These are phyloP conservation scores for Pyrochroa serraticornis DNA, from an alignment of 2,888 invertebrate species.

Conservation along the genomic window DNA sequence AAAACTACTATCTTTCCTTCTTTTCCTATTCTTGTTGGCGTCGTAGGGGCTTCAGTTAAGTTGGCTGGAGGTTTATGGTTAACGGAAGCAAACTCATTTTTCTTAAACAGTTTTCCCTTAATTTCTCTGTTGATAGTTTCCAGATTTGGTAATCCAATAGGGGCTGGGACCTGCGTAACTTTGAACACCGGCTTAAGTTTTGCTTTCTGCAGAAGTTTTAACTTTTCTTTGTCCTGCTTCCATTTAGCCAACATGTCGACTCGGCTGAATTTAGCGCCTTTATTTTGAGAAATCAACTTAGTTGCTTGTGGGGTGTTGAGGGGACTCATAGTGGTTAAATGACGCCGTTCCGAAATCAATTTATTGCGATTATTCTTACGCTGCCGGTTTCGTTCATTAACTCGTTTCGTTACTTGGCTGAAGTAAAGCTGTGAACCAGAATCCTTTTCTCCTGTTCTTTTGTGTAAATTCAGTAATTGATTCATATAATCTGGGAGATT, in stretches of 20 bases:
- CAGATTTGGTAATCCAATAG: slow-evolving; percentile 35
- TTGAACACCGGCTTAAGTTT: slow-evolving; percentile 50
- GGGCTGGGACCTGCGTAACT: slow-evolving; percentile 39
- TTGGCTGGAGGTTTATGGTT: slow-evolving; percentile 61
- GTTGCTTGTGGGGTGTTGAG: too few relatives aligned
- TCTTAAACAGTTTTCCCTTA: slow-evolving; percentile 42
- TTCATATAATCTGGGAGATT: too few relatives aligned
- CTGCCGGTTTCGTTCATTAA: too few relatives aligned
- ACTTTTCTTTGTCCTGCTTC: slow-evolving; percentile 45
- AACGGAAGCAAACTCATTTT: slow-evolving; percentile 59
- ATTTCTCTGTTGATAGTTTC: slow-evolving; percentile 42
- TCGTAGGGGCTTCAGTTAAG: slow-evolving; percentile 28
- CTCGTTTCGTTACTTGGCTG: too few relatives aligned
- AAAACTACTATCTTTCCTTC: not conserved
- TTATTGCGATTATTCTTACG: too few relatives aligned
- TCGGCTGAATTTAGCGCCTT: slow-evolving; percentile 9
- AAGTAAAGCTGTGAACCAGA: too few relatives aligned
- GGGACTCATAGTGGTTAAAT: too few relatives aligned
- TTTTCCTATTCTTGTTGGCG: not conserved
- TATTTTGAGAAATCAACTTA: too few relatives aligned
- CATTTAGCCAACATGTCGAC: slow-evolving; percentile 45
- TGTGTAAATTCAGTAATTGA: too few relatives aligned
- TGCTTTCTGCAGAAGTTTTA: slow-evolving; percentile 33
- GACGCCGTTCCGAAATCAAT: too few relatives aligned
- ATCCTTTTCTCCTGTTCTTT: too few relatives aligned